phyloP scores from a whole-genome alignment of 2,888 invertebrate genomes.

The Calliopum simillimum region DNA sequence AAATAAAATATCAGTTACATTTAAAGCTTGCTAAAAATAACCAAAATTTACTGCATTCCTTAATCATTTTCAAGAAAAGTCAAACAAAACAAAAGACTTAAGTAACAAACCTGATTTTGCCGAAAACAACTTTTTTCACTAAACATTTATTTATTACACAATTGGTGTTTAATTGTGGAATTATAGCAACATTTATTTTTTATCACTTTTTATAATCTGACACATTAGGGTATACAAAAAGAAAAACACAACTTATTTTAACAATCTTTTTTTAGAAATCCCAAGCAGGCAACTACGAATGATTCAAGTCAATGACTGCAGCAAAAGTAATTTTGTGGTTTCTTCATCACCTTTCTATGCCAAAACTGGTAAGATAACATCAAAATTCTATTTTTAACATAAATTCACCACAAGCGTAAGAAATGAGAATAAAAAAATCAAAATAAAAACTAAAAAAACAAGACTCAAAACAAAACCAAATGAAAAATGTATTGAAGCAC shows the following conservation, averaged over 20 bases:
- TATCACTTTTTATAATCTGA: neutral
- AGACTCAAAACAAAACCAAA: neutral
- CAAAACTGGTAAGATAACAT: conserved; percentile 1
- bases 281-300: neutral
- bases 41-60: conserved; percentile 4
- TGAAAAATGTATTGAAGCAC: conserved; percentile 6
- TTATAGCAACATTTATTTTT: no score
- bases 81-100: conserved; percentile 48
- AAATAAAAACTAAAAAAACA: conserved; percentile 14
- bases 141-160: neutral
- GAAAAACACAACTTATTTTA: neutral
- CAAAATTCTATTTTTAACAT: conserved; percentile 31
- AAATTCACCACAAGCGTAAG: conserved; percentile 27
- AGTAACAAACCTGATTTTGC: conserved; percentile 49
- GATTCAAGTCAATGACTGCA: neutral
- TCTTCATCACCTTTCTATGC: neutral
- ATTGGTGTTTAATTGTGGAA: no score
- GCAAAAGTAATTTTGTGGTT: neutral
- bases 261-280: neutral
- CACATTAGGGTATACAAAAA: neutral
- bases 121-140: neutral
- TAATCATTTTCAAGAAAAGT: neutral
- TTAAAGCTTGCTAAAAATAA: neutral
- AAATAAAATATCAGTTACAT: neutral
- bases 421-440: neutral